Conservation (phyloP, 2,888 invertebrate species). For the Loripinus fragilis region DNA sequence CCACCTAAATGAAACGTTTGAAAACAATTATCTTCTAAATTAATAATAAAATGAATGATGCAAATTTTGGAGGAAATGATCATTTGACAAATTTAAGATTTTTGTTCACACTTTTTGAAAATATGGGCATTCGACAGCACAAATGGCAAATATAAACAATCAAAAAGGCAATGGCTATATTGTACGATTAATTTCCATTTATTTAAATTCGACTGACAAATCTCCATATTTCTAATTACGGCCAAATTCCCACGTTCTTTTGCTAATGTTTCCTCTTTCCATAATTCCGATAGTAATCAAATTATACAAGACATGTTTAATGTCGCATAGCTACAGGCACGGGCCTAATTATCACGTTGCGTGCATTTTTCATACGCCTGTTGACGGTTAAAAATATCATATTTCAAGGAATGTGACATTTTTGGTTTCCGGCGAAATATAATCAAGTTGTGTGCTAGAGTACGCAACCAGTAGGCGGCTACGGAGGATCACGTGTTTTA, state of each 20-base stretch:
- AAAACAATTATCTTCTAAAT: no score
- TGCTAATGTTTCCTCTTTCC: background rate
- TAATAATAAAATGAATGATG: no score
- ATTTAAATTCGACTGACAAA: constrained; percentile 5
- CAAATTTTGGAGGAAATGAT: no score
- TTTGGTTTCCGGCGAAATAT: constrained; percentile 2
- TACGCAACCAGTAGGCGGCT: no score
- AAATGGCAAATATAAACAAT: no score
- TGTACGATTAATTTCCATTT: constrained; percentile 4
- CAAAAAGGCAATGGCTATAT: no score
- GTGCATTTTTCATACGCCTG: constrained; percentile 13
- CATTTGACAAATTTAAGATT: no score
- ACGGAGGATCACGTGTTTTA: no score
- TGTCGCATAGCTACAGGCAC: constrained; percentile 6
- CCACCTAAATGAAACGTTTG: no score
- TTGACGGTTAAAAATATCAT: background rate
- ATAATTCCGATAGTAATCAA: constrained; percentile 4
- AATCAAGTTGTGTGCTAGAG: no score
- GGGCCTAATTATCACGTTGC: background rate
- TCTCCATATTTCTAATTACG: constrained; percentile 19
- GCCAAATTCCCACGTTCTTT: background rate
- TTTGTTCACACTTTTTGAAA: no score
- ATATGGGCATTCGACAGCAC: no score
- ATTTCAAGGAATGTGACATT: background rate
- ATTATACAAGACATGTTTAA: constrained; percentile 12